A percentile compares a stretch with the other conserved stretches of the same genome.
Conservation (phyloP, 2,113 vertebrate genomes). For the Nycticebus coucang region DNA sequence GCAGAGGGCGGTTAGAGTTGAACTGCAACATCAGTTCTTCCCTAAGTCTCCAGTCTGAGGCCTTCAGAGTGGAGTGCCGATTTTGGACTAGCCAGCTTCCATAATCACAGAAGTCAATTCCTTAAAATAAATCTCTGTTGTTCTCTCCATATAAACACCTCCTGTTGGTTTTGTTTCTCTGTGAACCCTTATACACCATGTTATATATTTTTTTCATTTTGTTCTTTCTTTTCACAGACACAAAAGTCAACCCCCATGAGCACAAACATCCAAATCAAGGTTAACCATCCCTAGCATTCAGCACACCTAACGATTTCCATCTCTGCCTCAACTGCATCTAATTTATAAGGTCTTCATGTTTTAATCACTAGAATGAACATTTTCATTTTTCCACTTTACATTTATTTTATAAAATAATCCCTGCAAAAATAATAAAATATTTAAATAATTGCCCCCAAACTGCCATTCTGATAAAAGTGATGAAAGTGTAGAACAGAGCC, state of each 20-base stretch:
- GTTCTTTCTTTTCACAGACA: not conserved
- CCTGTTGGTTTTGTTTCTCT: not conserved
- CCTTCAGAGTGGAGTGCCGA: not conserved
- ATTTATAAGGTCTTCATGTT: not conserved
- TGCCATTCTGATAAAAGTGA: not conserved
- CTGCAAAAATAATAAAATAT: not conserved
- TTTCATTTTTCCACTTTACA: not conserved
- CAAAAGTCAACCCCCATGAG: not conserved
- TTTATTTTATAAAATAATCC: not conserved
- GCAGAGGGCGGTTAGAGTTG: not conserved
- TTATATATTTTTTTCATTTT: not conserved
- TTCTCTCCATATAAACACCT: not conserved
- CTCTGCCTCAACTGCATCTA: not conserved
- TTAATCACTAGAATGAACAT: not conserved
- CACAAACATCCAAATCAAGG: not conserved
- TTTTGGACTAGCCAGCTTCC: not conserved
- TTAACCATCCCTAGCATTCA: not conserved
- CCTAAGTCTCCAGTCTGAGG: not conserved
- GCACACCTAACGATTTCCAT: not conserved
- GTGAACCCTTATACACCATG: not conserved
- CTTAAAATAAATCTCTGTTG: not conserved
- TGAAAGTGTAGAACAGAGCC: not conserved
- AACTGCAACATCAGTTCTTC: not conserved
- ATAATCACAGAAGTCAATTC: not conserved
- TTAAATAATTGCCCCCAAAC: not conserved